Base-by-base conservation (phyloP, 2,113 vertebrate species). In the Oncorhynchus tshawytscha region DNA sequence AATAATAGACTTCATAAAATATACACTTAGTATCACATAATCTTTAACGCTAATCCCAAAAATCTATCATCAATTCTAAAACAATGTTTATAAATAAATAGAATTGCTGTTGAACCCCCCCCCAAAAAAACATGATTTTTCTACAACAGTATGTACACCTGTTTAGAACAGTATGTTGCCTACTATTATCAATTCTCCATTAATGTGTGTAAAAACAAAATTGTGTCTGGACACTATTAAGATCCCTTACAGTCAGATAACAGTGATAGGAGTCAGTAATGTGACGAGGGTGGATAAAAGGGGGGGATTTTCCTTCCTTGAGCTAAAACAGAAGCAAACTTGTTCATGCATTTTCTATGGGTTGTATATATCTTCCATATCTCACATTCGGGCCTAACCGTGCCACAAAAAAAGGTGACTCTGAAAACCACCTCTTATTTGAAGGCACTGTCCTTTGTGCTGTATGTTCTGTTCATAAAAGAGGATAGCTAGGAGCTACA, bases 31-130 rank as follows among this genome's bases (percentile, higher is more conserved):
- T 75, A 83, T 49, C 84, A 90, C 79, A 84, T 75, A 84, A 34
- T 76, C 69, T 68, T 85, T 59, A 86, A 87, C 51, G 22, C 34
- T 7, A 39, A 39, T 4, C 59, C 4, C 20, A 22, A 60, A 20
- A 67, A 39, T 18, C 72, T 71, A 70, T 80, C 31, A 31, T 70
- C 48, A 78, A 80, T 66, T 27, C 68, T 70, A 20, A 48, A 70
- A 70, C 68, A 70, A 79, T 39, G 73, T 81, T 81, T 76, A 88
- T 87, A 90, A 91, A 92, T 91, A 92, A 90, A 90, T 84, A 87
- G 74, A 86, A 82, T 88, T 80, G 88, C 77, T 69, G 72, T 48
- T 84, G 74, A 24, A 72, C 2, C 13, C 29, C 81, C 67, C 31
- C 31, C 31, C 5, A 39, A 77, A 78, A 60, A 51, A 1, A 78